Evolutionary conservation across 2,888 invertebrate species (phyloP), one percentile per base, ranked within the genome.

Genomic region (Biston stratarius): DNA sequence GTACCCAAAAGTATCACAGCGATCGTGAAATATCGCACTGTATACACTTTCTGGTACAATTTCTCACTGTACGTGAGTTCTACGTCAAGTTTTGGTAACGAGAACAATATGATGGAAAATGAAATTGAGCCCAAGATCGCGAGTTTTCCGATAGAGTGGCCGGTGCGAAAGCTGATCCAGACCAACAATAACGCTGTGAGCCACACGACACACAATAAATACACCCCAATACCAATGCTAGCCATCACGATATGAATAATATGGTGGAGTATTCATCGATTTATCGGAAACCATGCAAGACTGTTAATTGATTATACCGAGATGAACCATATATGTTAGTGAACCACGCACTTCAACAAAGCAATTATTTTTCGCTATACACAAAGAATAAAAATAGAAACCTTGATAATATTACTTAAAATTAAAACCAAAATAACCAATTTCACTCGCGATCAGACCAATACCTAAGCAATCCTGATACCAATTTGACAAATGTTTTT

Each of bases 201-300:
- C 96, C 96, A 96, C 75, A 96, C 83, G 66, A 95, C 87, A 70
- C 95, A 91, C 79, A 97, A 86, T 76, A 96, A 90, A 83, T 96
- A 95, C 69, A 96, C 92, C 75, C 96, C 96, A 72, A 95, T 88
- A 80, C 96, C 96, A 77, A 96, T 89, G 94, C 81, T 85, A 85
- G 83, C 80, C 92, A 92, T 92, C 75, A 68, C 71, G 74, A 74
- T 71, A 72, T 68, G 63, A 70, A 62, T 70, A 72, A 53, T 52
- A 38, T 38, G 38, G n/a, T 64, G 71, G 65, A 71, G 72, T 75
- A 75, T 74, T 76, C 74, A 74, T 79, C 72, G 77, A 72, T 64
- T 55, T 69, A 67, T 64, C 56, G 59, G 65, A 59, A 52, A 67
- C 66, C 83, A 84, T 86, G 79, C 84, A 86, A 63, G 70, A 76